Percentiles rank a stretch among this genome's conserved stretches.
Conservation (phyloP, 2,113 vertebrate species). For the Phalacrocorax carbo region DNA sequence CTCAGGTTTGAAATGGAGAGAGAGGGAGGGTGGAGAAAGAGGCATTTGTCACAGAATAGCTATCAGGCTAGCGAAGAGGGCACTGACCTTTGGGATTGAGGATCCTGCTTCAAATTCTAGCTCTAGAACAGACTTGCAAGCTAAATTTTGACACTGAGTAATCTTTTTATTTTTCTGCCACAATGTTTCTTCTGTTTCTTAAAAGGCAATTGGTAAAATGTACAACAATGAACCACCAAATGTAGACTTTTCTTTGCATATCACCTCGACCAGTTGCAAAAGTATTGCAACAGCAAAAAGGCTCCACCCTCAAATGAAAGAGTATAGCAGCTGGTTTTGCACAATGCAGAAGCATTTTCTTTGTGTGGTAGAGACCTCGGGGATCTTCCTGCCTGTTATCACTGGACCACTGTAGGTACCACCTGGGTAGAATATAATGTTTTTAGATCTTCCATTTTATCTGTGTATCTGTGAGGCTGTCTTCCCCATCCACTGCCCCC, state of each 20-base stretch:
- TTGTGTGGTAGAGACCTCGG: background rate
- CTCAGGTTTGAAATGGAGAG: background rate
- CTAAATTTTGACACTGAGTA: background rate
- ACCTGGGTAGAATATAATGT: background rate
- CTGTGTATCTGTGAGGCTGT: background rate
- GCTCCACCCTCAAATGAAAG: fast-evolving
- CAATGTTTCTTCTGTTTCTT: background rate
- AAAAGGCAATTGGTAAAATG: background rate
- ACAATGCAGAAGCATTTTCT: background rate
- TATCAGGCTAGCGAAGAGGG: background rate
- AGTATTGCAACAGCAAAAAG: fast-evolving
- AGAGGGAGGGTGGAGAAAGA: background rate
- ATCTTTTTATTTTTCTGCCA: background rate
- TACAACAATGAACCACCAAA: background rate
- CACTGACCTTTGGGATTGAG: background rate
- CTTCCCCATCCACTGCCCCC: no score
- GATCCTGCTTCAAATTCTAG: background rate
- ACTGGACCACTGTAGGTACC: background rate
- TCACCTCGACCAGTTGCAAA: background rate
- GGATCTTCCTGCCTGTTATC: background rate
- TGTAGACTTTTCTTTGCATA: background rate
- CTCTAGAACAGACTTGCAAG: background rate
- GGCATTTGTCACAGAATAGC: background rate
- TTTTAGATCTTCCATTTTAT: conserved; percentile 2
- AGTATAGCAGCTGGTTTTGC: background rate